Evolutionary conservation across 2,113 vertebrate species (phyloP), one percentile per base, ranked within the genome.

Genomic region (Plotosus lineatus): DNA sequence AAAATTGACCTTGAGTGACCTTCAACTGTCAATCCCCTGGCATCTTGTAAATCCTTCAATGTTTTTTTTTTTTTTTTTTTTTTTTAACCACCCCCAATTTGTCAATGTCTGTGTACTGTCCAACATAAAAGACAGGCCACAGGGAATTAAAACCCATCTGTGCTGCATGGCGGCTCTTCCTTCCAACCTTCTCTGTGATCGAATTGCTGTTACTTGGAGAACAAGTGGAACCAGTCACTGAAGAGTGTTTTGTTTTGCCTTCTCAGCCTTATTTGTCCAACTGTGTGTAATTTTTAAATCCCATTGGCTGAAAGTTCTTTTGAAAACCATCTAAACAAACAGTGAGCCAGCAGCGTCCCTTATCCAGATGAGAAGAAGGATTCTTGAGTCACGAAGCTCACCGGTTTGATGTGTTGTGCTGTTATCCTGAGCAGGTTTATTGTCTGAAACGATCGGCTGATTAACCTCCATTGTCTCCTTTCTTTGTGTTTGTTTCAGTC

Each of bases 401-500:
- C 3, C 31, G 3, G 66, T 66, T 12, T 0, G 38, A 40, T 68
- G 40, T 63, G 19, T 63, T 36, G 60, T 63, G 60, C 9, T 19
- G 33, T 28, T 26, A 8, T 3, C 46, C 4, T 14, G 23, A 26
- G 23, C 6, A 3, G 1, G 42, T 68, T 44, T 15, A 44, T 26
- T n/a, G 38, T 68, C 21, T 42, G 36, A 63, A 2, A 3, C 2
- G 36, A 40, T 40, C 1, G 9, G 4, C 66, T 26, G 66, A 14
- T 69, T 46, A 69, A 69, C 28, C 40, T 2, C 14, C 6, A 44
- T 46, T 26, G 28, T 73, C 4, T 73, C 38, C 28, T 28, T 46
- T 38, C 10, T 44, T 31, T 7, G 6, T 26, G 4, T 50, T 0
- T 86, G 79, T 83, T 88, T 44, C 92, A 99, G 97, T 91, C 93